Conservation (phyloP, 2,113 vertebrate species). For the Lonchura striata region DNA sequence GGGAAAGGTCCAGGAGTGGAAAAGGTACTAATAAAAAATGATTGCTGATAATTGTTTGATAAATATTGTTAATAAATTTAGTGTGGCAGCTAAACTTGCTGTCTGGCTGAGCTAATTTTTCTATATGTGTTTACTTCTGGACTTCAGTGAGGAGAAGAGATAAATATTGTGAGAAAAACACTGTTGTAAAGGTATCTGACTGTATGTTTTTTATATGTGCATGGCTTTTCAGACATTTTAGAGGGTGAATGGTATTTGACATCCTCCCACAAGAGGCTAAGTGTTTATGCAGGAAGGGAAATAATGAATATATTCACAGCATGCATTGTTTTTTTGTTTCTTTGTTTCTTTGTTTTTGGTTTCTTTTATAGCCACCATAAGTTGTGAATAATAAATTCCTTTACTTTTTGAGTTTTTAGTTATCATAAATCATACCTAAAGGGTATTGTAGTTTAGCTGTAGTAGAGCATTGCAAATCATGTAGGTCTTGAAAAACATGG, state of each 20-base stretch:
- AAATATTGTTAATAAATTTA: neutral
- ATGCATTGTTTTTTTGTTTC: neutral
- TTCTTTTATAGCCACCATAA: neutral
- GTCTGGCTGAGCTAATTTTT: neutral
- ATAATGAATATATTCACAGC: neutral
- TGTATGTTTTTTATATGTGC: neutral
- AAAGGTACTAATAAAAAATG: neutral
- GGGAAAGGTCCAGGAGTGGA: neutral
- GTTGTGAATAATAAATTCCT: neutral
- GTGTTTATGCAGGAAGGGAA: neutral
- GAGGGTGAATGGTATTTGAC: neutral
- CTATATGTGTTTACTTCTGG: neutral
- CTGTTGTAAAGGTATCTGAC: neutral
- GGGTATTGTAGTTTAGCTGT: neutral
- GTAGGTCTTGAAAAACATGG: neutral
- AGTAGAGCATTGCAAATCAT: neutral
- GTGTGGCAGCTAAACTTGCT: neutral
- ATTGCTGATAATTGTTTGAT: neutral
- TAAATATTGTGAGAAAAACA: neutral
- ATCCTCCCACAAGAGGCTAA: neutral
- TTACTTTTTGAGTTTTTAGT: neutral
- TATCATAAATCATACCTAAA: neutral
- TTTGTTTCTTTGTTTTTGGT: neutral
- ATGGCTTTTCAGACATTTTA: neutral
- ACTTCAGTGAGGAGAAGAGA: neutral